Base-by-base conservation (phyloP, 2,888 invertebrate genomes). In the Ctenicera cuprea region DNA sequence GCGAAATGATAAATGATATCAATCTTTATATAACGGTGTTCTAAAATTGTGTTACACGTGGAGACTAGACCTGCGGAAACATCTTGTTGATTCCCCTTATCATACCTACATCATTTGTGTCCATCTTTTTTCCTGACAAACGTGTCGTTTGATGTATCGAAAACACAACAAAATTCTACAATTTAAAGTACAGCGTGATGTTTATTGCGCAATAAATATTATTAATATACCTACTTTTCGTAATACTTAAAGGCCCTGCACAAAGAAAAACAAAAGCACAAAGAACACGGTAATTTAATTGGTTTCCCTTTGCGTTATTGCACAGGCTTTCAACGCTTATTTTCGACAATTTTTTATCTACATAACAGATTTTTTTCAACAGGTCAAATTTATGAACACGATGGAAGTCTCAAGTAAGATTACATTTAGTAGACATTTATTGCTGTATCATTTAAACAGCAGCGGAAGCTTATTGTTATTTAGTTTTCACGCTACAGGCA, bases 31-130 rank as follows among this genome's bases (percentile, higher is more conserved):
- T 48, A 16, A 48, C 48, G 20, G 16, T 48, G 48, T 11, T 9
- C 48, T 54, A 26, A 54, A 54, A 26, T 11, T 54, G 54, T 12
- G 14, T 54, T 54, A 30, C 26, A 54, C 33, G 30, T 8, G 8
- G 5, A 9, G 33, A 14, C n/a, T 2, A 54, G 14, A 26, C 30
- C 33, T 14, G 14, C n/a, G 30, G 54, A 30, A 54, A 54, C 54
- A 54, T 33, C n/a, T 54, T 30, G 30, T 54, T 50, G 50, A 26
- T 26, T 50, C 22, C n/a, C 16, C 12, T 12, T 7, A 18, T 50
- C 18, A 8, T 20, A 22, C 12, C 8, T 18, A 20, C 22, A 50
- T 5, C 26, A 50, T 50, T 1, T 26, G 20, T 3, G 22, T 22
- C 9, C 9, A 33, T 33, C 33, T 33, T 33, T 33, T 33, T 33